A percentile compares a stretch with the other conserved stretches of the same genome.
Conservation (phyloP, 2,797 vertebrate species). For the Apogon talboti region DNA sequence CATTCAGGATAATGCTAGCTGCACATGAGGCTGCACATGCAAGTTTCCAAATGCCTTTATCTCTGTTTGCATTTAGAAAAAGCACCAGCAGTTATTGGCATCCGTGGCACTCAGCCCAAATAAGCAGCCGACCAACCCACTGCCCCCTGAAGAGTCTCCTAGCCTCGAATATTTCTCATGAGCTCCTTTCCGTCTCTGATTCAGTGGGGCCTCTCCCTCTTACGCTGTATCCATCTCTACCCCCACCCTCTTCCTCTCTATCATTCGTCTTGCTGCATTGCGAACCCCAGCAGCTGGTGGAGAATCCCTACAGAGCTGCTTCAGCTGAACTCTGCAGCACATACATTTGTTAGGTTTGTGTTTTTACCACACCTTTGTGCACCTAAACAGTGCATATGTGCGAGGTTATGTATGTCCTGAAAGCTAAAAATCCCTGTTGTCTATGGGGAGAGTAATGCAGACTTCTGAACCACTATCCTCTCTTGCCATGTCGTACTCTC, state of each 20-base stretch:
- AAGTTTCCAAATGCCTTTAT: neutral
- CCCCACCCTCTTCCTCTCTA: slow-evolving; percentile 39
- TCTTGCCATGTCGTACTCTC: neutral
- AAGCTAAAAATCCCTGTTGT: neutral
- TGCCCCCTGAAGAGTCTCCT: slow-evolving; percentile 31
- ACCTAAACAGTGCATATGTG: neutral
- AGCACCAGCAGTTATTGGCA: slow-evolving; percentile 17
- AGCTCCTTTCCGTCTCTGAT: slow-evolving; percentile 14
- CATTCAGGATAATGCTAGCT: neutral
- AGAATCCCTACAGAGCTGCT: slow-evolving; percentile 63
- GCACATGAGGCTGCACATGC: neutral
- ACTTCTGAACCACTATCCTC: neutral
- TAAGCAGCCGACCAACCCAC: slow-evolving; percentile 28
- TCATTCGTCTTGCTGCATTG: slow-evolving; percentile 69
- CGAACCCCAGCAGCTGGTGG: slow-evolving; percentile 58
- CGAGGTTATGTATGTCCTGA: slow-evolving; percentile 6
- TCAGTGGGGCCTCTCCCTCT: slow-evolving; percentile 24
- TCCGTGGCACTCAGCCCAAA: slow-evolving; percentile 24
- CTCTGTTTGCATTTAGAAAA: slow-evolving; percentile 10
- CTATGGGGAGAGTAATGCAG: neutral
- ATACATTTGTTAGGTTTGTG: slow-evolving; percentile 37
- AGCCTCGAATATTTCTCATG: slow-evolving; percentile 26
- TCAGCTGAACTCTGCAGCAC: slow-evolving; percentile 52
- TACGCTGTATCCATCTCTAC: slow-evolving; percentile 18
- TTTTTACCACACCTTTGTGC: neutral